Evolutionary conservation across 1,140 invertebrate species (phyloP).

Genomic region (Nilaparvata lugens): DNA sequence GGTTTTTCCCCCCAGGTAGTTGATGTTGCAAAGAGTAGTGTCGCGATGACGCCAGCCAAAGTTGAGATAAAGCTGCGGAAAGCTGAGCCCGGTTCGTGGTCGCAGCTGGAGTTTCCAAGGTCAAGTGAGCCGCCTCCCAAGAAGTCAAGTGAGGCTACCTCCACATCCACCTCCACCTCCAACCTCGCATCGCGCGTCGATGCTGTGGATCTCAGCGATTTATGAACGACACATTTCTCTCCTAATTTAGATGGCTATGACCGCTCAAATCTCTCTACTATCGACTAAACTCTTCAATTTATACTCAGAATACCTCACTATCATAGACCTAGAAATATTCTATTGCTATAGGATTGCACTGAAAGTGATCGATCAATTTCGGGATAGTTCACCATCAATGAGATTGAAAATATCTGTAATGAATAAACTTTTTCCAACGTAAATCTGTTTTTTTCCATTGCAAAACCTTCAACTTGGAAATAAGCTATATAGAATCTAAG

Average conservation of each 20-base stretch:
- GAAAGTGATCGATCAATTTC: too few relatives aligned
- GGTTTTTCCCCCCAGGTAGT: conserved; percentile 48
- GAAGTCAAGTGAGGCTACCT: not conserved
- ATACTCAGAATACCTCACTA: too few relatives aligned
- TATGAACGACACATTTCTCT: conserved; percentile 27
- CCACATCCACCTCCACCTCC: conserved; percentile 24
- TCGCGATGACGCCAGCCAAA: conserved; percentile 83
- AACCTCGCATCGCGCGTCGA: conserved; percentile 33
- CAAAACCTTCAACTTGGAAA: too few relatives aligned
- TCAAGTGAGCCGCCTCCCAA: conserved; percentile 14
- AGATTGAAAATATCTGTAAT: too few relatives aligned
- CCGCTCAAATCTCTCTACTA: not conserved
- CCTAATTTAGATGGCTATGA: not conserved
- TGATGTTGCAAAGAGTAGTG: conserved; percentile 55
- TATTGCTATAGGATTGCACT: too few relatives aligned
- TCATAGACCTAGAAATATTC: too few relatives aligned
- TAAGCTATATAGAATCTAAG: too few relatives aligned
- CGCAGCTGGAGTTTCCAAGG: conserved; percentile 56
- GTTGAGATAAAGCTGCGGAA: conserved; percentile 91
- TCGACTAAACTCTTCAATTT: too few relatives aligned
- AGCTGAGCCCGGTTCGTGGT: conserved; percentile 73
- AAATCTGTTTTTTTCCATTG: too few relatives aligned
- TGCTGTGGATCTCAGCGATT: conserved; percentile 39
- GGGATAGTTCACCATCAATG: too few relatives aligned
- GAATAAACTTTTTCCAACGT: too few relatives aligned